Conservation (phyloP, 2,113 vertebrate species). For the Morone saxatilis region DNA sequence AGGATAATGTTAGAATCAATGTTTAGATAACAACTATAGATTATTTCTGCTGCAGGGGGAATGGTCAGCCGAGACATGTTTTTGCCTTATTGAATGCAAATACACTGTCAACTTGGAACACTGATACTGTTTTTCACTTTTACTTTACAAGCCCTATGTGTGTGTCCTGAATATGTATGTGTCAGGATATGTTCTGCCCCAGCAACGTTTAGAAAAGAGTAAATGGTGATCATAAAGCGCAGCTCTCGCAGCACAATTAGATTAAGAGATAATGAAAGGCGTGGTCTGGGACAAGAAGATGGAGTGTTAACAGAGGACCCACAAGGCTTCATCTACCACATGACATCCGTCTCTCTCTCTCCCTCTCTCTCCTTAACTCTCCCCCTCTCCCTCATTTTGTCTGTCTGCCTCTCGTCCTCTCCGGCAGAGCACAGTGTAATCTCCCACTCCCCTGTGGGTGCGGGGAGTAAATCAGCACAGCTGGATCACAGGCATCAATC, state of each 20-base stretch:
- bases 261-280: conserved; percentile 64
- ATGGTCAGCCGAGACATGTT: conserved; percentile 27
- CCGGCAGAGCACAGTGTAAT: conserved; percentile 75
- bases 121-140: conserved; percentile 23
- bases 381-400: conserved; percentile 41
- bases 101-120: conserved; percentile 25
- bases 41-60: conserved; percentile 54
- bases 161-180: conserved; percentile 6
- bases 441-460: conserved; percentile 76
- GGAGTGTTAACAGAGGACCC: conserved; percentile 61
- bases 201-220: conserved; percentile 30
- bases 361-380: conserved; percentile 34
- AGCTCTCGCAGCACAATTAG: conserved; percentile 53
- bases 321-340: conserved; percentile 66
- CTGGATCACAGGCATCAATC: conserved; percentile 86
- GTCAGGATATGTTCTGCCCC: background rate
- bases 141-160: conserved; percentile 9
- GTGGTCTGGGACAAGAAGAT: conserved; percentile 66
- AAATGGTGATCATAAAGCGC: conserved; percentile 55
- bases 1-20: conserved; percentile 73
- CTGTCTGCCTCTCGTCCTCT: conserved; percentile 64
- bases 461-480: conserved; percentile 84
- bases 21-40: conserved; percentile 71
- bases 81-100: conserved; percentile 45
- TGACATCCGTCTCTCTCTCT: conserved; percentile 53